Base-by-base conservation (phyloP, 2,113 vertebrate species). In the Polypterus senegalus region DNA sequence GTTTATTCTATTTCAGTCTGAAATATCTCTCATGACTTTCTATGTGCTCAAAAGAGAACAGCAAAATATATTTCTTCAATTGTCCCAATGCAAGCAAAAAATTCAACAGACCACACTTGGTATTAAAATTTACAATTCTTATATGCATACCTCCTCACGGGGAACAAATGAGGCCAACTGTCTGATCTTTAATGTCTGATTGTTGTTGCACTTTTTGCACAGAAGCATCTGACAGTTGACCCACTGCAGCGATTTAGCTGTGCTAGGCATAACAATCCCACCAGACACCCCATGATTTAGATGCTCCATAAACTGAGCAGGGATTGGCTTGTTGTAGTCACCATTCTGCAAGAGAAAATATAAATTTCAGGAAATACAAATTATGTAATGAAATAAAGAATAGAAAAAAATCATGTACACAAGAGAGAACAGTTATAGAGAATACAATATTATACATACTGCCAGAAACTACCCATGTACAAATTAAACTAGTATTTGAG, bases 321-420 rank as follows among this genome's bases (percentile, higher is more conserved):
- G 96, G 65, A 99, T 99, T 0, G 92, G 91, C 71, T 99, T 99
- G 80, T 99, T 99, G 82, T 99, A 99, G 76, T 99, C 95, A 0
- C 96, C 96, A 47, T 98, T 97, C 96, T 99, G 71, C 3, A 66
- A 67, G 61, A 53, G 63, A 56, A 10, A 48, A 27, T 27, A 27
- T 27, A 27, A 1, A 27, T 27, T 27, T 27, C 27, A 27, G 27
- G 27, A 1, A 27, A 27, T 27, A 27, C 27, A 27, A 27, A 27
- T 27, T 27, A 27, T 27, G 27, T 27, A 27, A 27, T 27, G 27
- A 27, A 27, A 27, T 27, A 27, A 27, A 27, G 27, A 27, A 27
- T 27, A 27, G 27, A 27, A 27, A 27, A 27, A 27, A 27, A 27
- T 27, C 27, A 27, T 27, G 27, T 27, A 27, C 27, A 27, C 27